Percentiles rank a stretch among this genome's conserved stretches.
Conservation (phyloP, 2,113 vertebrate species). For the Campylomormyrus numenius region DNA sequence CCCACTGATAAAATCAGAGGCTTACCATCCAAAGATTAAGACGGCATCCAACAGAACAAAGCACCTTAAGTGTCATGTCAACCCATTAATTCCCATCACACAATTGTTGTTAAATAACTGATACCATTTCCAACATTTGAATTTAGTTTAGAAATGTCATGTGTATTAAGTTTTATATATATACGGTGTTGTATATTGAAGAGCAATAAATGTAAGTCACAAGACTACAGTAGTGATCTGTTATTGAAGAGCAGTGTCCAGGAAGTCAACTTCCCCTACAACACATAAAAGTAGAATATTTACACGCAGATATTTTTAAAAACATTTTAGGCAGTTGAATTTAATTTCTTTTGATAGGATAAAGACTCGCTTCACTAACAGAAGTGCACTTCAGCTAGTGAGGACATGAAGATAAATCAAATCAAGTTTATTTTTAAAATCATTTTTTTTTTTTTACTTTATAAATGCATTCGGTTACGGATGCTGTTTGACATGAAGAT, state of each 20-base stretch:
- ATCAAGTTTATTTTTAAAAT: background rate
- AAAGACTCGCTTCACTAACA: background rate
- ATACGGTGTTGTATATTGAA: background rate
- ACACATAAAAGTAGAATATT: background rate
- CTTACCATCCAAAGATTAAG: background rate
- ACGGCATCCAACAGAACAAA: background rate
- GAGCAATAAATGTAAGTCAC: background rate
- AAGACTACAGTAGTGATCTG: background rate
- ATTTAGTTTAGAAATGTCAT: background rate
- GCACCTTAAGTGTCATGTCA: background rate
- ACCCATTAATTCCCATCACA: background rate
- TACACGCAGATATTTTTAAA: background rate
- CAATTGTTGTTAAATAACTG: background rate
- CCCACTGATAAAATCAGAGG: background rate
- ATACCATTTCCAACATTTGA: background rate
- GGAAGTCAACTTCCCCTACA: background rate
- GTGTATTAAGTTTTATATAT: background rate
- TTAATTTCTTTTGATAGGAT: background rate
- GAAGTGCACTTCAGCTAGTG: background rate
- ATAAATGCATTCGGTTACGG: background rate
- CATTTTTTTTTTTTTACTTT: background rate
- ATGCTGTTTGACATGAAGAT: background rate
- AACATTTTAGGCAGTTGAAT: background rate
- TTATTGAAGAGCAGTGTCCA: background rate
- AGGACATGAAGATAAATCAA: background rate